Evolutionary conservation across 2,797 vertebrate species (phyloP), one percentile per base, ranked within the genome.

Genomic region (Menidia menidia): DNA sequence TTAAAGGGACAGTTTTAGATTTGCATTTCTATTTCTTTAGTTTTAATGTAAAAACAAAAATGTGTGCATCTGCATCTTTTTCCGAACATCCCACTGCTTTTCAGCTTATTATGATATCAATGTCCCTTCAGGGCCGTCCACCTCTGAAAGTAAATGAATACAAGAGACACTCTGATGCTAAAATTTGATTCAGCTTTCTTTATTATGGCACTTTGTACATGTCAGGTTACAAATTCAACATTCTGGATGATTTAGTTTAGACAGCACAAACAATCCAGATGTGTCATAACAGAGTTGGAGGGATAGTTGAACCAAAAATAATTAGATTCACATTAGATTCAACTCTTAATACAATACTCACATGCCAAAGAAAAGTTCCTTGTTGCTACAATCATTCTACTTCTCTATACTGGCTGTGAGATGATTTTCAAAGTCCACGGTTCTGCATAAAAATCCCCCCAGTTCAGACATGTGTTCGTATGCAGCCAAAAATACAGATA

Each of bases 141-240:
- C n/a, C 19, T 47, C 44, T 33, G 30, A 50, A 67, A 52, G 62
- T 71, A 75, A 71, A 78, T 0, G 7, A 43, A 51, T 25, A 43
- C 58, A 18, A 42, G 45, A 32, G 51, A 63, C 60, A 73, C 61
- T 43, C 3, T 61, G n/a, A 76, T 4, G 2, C 42, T 62, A 7
- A 56, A 12, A 16, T 60, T 75, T 19, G 45, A 75, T 79, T 86
- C 71, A 78, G 67, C 76, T 71, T 80, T 57, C 67, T 90, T 93
- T 89, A 91, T 89, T 92, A 93, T 93, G 92, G 92, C 92, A 93
- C 92, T 90, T 90, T 91, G 79, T 89, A 93, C 90, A 92, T 81
- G 77, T 89, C 82, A 90, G 77, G 8, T 87, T 85, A 89, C 84
- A 82, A 89, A 90, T 72, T 87, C 77, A 82, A 86, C 82, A 85